Evolutionary conservation across 2,797 vertebrate species (phyloP), one percentile per base, ranked within the genome.

Genomic region (Gila robusta): DNA sequence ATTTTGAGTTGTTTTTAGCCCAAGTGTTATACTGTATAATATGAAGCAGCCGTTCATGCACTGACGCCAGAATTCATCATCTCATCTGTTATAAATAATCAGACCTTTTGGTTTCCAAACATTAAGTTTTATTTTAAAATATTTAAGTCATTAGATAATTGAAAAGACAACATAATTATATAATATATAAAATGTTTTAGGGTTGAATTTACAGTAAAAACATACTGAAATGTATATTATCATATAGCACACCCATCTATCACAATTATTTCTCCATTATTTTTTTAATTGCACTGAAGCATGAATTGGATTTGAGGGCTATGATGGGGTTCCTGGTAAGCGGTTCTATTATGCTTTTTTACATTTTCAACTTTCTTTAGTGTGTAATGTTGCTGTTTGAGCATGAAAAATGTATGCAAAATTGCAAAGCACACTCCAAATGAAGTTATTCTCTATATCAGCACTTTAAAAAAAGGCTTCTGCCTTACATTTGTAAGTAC

Each of bases 1-100:
- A 21, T 59, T 78, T 78, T 78, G 19, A 78, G 35, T 26, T 78
- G 74, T 39, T 78, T 59, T 78, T n/a, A 78, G n/a, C 52, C 52
- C 52, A 39, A 59, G 52, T 59, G 35, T 78, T 78, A 59, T 78
- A n/a, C n/a, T n/a, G n/a, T n/a, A 39, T 78, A 78, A 56, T 77
- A 59, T 77, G 52, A 77, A 77, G 74, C 74, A 78, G 54, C 32
- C 23, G 52, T 37, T 59, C 32, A 59, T 39, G 52, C 35, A 78
- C 52, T 39, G 74, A 59, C 4, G 12, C 74, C 74, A 78, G 32
- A 10, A 54, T n/a, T 59, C 26, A n/a, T n/a, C 52, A 59, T 59
- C 5, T n/a, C 52, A 39, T 78, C 21, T 59, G 74, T 78, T 59
- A n/a, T 59, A 39, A 76, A 78, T 59, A 39, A 78, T 59, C 74